Evolutionary conservation across 2,113 vertebrate genomes (phyloP), one percentile per base, ranked within the genome.

Genomic region (Prunella himalayana): DNA sequence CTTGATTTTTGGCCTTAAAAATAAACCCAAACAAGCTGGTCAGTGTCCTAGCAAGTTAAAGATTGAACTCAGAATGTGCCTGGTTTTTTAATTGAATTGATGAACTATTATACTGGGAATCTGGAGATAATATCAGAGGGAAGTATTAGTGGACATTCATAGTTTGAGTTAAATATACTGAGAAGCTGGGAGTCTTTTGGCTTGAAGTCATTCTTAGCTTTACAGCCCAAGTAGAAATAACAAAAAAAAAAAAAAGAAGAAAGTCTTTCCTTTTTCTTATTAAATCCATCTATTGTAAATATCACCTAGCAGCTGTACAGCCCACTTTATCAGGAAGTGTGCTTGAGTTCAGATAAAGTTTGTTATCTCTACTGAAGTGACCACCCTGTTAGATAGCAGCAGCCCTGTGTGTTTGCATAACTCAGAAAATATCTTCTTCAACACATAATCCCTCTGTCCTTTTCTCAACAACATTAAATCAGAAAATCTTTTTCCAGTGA

Each of bases 341-440:
- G 17, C 45, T 77, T n/a, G 65, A 89, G 73, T 91, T 89, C 70
- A 82, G 49, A 87, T 79, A 60, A 78, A 86, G 82, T 85, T 91
- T 94, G 51, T 87, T 86, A 72, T 90, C 93, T 91, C 57, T 68
- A 23, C 30, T 93, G 66, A 79, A 93, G 35, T 85, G 87, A 57
- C 78, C 92, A 95, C 69, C 82, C 61, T 90, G 44, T 60, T 75
- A 71, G 90, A 86, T 12, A 71, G 51, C 24, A 75, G 39, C 65
- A 81, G 27, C 25, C 30, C 21, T 22, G 13, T 4, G 2, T 63
- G 51, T 86, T 92, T 81, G 33, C 56, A 11, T 82, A 70, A 56
- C 57, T 86, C 80, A 44, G 47, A 84, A 70, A 90, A 45, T 33
- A 91, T 60, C 81, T 71, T 75, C 65, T 61, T 82, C 80, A 75